These are phyloP conservation scores for Ciconia nigra DNA, from an alignment of 2,797 vertebrate genomes.

Conservation along the genomic window DNA sequence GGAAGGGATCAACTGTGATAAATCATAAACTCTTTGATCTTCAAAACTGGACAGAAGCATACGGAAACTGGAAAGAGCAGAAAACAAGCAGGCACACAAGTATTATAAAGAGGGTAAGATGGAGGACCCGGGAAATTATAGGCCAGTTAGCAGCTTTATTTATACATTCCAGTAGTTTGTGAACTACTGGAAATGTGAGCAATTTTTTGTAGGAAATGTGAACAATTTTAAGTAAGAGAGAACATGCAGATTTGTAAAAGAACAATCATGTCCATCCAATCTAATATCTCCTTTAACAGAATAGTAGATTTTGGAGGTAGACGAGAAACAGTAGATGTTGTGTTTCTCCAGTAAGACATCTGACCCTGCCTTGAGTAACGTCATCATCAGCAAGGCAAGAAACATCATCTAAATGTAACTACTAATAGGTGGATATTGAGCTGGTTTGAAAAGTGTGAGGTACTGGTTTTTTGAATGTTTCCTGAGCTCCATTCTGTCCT, in stretches of 20 bases:
- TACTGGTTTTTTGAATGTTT: background rate
- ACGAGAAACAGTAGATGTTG: fast-evolving
- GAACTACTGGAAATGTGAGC: background rate
- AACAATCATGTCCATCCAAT: background rate
- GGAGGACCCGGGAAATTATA: background rate
- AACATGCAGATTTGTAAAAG: background rate
- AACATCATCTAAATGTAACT: background rate
- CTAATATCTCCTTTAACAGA: background rate
- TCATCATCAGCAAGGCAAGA: background rate
- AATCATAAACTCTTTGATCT: background rate
- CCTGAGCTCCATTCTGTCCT: background rate
- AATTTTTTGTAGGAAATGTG: background rate
- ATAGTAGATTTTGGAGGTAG: background rate
- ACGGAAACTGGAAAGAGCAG: background rate
- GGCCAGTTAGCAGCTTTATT: background rate
- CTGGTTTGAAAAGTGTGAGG: background rate
- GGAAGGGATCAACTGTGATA: background rate
- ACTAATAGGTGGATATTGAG: background rate
- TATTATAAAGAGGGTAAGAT: background rate
- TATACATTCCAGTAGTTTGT: background rate
- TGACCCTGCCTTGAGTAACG: background rate
- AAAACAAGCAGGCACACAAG: background rate
- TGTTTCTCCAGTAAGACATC: background rate
- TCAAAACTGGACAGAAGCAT: background rate
- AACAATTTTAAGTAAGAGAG: background rate